Conservation (phyloP, 1,140 invertebrate genomes). For the Bactericera cockerelli region DNA sequence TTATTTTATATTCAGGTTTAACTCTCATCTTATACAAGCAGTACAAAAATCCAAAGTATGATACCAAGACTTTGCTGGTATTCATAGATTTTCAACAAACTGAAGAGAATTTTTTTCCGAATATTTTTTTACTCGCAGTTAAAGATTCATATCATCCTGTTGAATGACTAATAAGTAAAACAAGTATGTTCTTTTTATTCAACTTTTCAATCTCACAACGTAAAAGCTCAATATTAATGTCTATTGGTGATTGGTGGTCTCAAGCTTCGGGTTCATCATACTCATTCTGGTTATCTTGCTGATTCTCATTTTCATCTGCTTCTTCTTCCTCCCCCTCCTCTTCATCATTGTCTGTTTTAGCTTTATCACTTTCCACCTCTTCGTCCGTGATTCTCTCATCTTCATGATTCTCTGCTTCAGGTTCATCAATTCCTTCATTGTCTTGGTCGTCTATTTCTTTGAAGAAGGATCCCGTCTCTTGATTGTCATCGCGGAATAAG, state of each 20-base stretch:
- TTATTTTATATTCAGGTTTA: too few species aligned
- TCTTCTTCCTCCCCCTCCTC: neutral
- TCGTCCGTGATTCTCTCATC: constrained; percentile 4
- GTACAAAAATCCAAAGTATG: too few species aligned
- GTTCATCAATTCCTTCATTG: constrained; percentile 5
- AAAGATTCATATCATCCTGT: too few species aligned
- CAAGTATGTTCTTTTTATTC: too few species aligned
- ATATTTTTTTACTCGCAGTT: too few species aligned
- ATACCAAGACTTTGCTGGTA: too few species aligned
- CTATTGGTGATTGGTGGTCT: neutral
- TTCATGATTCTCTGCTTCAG: constrained; percentile 5
- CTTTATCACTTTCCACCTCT: constrained; percentile 2
- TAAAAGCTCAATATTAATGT: too few species aligned
- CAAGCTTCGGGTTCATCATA: neutral
- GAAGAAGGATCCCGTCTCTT: constrained; percentile 5
- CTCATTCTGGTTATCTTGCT: neutral
- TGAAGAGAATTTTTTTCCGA: too few species aligned
- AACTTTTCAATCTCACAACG: too few species aligned
- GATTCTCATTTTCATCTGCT: neutral
- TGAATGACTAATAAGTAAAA: too few species aligned
- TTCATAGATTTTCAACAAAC: too few species aligned
- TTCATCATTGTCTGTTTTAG: neutral
- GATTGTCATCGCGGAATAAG: neutral
- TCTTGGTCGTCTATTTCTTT: constrained; percentile 4
- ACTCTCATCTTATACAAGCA: too few species aligned